Conservation (phyloP, 2,797 vertebrate genomes). For the Astyanax mexicanus region DNA sequence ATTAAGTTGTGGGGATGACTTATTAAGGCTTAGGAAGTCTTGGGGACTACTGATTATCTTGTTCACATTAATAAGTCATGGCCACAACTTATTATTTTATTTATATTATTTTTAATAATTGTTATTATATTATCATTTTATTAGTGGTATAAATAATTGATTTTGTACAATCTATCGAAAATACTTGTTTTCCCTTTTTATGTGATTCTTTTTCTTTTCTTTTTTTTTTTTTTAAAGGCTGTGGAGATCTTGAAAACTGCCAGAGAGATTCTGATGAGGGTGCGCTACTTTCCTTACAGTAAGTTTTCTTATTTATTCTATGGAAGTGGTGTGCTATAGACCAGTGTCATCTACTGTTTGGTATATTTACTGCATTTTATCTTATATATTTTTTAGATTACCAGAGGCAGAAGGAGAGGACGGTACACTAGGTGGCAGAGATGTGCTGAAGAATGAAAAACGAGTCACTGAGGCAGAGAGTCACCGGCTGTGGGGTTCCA, state of each 20-base stretch:
- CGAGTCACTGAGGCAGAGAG: not conserved
- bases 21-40: too few relatives aligned
- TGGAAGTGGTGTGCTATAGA: not conserved
- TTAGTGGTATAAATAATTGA: too few relatives aligned
- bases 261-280: conserved; percentile 94
- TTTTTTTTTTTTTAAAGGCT: conserved; percentile 77
- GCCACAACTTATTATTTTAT: too few relatives aligned
- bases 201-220: too few relatives aligned
- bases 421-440: conserved; percentile 89
- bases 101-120: too few relatives aligned
- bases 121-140: too few relatives aligned
- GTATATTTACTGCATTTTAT: conserved; percentile 9
- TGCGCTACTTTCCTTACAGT: conserved; percentile 98
- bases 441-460: not conserved
- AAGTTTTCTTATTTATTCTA: conserved; percentile 66
- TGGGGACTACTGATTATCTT: too few relatives aligned
- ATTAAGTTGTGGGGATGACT: too few relatives aligned
- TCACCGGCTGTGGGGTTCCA: not conserved
- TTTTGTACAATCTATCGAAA: too few relatives aligned
- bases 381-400: conserved; percentile 90
- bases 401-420: conserved; percentile 96
- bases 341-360: not conserved
- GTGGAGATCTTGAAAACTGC: conserved; percentile 98
- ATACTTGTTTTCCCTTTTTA: not conserved
- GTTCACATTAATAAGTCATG: too few relatives aligned